phyloP scores from a whole-genome alignment of 2,113 vertebrate genomes.

The Zeus faber region DNA sequence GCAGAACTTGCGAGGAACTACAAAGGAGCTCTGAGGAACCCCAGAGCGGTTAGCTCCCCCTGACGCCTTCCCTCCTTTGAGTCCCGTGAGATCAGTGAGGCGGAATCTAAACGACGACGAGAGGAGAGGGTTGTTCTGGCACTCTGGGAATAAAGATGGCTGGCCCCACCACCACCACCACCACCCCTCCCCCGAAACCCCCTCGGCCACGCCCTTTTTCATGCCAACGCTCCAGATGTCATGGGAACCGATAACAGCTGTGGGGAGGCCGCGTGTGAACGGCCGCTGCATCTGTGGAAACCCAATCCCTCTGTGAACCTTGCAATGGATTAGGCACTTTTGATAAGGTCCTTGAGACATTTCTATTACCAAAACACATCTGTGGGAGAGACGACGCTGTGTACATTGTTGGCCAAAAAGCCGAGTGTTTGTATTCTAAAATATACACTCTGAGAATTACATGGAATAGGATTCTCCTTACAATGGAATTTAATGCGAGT shows the following conservation, averaged over 20 bases:
- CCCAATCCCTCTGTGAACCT: slow-evolving; percentile 79
- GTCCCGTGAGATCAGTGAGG: too few relatives aligned
- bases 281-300: slow-evolving; percentile 68
- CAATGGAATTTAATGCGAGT: too few relatives aligned
- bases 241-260: slow-evolving; percentile 78
- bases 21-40: too few relatives aligned
- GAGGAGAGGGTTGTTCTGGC: too few relatives aligned
- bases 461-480: too few relatives aligned
- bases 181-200: too few relatives aligned
- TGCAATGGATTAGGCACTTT: slow-evolving; percentile 70
- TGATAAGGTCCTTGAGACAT: slow-evolving; percentile 73
- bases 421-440: too few relatives aligned
- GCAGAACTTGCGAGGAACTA: neutral
- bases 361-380: slow-evolving; percentile 66
- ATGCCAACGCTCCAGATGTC: slow-evolving; percentile 75
- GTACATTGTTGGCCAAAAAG: neutral
- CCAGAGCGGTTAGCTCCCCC: too few relatives aligned
- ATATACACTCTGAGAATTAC: too few relatives aligned
- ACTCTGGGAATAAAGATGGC: slow-evolving; percentile 18
- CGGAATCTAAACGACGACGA: too few relatives aligned
- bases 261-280: slow-evolving; percentile 66
- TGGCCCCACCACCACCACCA: slow-evolving; percentile 28
- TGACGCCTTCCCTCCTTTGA: too few relatives aligned
- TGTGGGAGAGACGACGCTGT: slow-evolving; percentile 27
- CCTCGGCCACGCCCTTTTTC: slow-evolving; percentile 60